These are phyloP conservation scores for Pogona vitticeps DNA, from an alignment of 2,113 vertebrate species.

Conservation along the genomic window DNA sequence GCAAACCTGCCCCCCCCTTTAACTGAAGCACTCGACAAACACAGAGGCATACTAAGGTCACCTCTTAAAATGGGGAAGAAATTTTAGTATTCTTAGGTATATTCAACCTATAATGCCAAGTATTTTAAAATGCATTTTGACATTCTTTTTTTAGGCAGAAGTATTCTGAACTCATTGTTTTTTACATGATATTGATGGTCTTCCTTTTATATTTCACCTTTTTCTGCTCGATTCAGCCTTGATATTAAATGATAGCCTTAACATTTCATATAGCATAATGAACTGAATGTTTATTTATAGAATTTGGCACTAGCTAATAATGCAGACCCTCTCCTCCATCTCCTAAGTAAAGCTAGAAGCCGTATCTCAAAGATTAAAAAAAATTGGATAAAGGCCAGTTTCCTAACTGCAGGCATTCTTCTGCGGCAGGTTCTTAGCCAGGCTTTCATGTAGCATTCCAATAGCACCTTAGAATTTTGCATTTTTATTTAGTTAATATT, in stretches of 20 bases:
- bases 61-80: background rate
- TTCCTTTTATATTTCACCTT: constrained; percentile 3
- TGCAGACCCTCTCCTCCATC: background rate
- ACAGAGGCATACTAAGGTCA: background rate
- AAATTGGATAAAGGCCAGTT: background rate
- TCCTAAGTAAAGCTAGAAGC: background rate
- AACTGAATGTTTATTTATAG: constrained; percentile 13
- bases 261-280: background rate
- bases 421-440: background rate
- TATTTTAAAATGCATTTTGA: background rate
- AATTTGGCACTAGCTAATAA: background rate
- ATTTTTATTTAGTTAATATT: background rate
- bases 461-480: background rate
- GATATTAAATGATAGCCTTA: background rate
- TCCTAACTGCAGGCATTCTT: background rate
- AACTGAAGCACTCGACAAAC: background rate
- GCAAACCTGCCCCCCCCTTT: background rate
- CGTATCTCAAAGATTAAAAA: background rate
- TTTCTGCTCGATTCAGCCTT: background rate
- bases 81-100: background rate
- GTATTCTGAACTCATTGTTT: background rate
- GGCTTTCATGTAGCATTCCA: background rate
- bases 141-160: background rate
- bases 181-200: background rate
- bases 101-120: background rate